phyloP scores from a whole-genome alignment of 2,113 vertebrate genomes.

The Ictalurus punctatus region DNA sequence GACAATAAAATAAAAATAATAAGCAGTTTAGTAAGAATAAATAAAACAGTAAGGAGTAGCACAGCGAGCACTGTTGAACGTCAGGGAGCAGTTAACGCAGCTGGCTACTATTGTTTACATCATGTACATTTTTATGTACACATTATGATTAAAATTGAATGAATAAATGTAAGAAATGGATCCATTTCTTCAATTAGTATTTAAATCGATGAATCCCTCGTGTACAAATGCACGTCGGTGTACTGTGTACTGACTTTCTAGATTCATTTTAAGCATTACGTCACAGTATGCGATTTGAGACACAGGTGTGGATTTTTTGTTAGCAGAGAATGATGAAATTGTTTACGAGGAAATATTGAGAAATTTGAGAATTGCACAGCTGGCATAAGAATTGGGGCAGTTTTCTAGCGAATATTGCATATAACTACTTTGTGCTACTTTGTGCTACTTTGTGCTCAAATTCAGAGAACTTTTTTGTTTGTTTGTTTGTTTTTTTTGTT shows the following conservation, averaged over 20 bases:
- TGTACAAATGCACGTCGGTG: neutral
- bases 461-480: neutral
- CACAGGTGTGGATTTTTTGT: neutral
- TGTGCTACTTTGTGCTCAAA: neutral
- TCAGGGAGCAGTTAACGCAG: neutral
- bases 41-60: neutral
- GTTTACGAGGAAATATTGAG: neutral
- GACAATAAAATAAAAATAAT: neutral
- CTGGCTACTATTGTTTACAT: too few relatives aligned
- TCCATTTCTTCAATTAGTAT: neutral
- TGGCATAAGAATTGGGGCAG: conserved; percentile 30
- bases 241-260: neutral
- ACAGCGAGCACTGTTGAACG: neutral
- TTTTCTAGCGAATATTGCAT: conserved; percentile 35
- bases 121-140: too few relatives aligned
- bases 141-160: neutral
- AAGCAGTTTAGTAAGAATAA: neutral
- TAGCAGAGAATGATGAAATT: neutral
- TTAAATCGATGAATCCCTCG: neutral
- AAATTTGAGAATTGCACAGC: neutral
- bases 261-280: neutral
- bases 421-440: neutral
- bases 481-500: too few relatives aligned
- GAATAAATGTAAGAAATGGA: neutral
- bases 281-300: conserved; percentile 4